Base-by-base conservation (phyloP, 2,888 invertebrate species). In the Thumatha senex region DNA sequence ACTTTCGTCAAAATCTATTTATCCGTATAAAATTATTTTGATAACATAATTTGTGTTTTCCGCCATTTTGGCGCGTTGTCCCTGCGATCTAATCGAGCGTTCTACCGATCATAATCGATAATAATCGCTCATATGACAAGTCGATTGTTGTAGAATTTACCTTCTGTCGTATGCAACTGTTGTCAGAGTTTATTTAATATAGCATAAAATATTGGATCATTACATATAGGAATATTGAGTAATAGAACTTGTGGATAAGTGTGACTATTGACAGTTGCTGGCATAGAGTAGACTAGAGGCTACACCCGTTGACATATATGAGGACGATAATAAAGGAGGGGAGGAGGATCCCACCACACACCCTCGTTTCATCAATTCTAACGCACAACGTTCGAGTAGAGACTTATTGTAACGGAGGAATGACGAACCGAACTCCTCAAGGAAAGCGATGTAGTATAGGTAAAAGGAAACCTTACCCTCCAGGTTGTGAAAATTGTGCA, bases 41-140 rank as follows among this genome's bases (percentile, higher is more conserved):
- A 81, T 72, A 73, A 72, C 72, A 73, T 81, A 81, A 81, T 81
- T 78, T 65, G 65, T 67, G 68, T 70, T 71, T 78, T 77, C 80
- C 80, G 77, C 79, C 76, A 70, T 72, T 36, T 76, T 74, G 72
- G 63, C 52, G 56, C 60, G 55, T 63, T 60, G 60, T 68, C 58
- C 67, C 62, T 52, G 49, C 59, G 18, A 65, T 63, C 69, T 63
- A 74, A 66, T 67, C 65, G 70, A 70, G 62, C 76, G 67, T 69
- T 65, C 65, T 61, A 71, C 64, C 77, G 77, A 54, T 63, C 55
- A 48, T 70, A 80, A 79, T 78, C 74, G 78, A 72, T 80, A 78
- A 78, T 79, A 75, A 69, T 73, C 56, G 61, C 44, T 46, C 24
- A 44, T 48, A 42, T 63, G 56, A 67, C 60, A 61, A 61, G 59